Evolutionary conservation across 2,113 vertebrate genomes (phyloP).

Genomic region (Eulemur macaco): DNA sequence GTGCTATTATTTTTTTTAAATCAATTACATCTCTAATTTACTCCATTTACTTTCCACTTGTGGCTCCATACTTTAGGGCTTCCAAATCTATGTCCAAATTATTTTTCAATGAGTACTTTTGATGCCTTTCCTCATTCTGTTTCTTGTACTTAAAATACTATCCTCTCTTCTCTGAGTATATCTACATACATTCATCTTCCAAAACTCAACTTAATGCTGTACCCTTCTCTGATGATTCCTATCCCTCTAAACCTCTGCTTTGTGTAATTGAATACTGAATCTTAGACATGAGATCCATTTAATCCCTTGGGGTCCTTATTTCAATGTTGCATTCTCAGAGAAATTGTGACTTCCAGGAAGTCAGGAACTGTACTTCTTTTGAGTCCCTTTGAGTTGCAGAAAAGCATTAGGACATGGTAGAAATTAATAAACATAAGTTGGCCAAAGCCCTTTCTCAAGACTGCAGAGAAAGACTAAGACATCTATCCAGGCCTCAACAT

Average conservation of each 20-base stretch:
- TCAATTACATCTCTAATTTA: background rate
- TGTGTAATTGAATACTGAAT: background rate
- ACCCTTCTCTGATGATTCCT: background rate
- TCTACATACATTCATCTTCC: background rate
- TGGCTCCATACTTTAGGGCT: background rate
- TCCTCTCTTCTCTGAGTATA: background rate
- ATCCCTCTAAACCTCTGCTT: background rate
- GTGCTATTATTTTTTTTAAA: background rate
- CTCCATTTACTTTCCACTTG: background rate
- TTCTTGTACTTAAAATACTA: background rate
- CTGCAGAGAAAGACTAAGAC: background rate
- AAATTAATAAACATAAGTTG: background rate
- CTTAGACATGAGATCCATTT: background rate
- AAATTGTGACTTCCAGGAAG: background rate
- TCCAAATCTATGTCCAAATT: constrained; percentile 33
- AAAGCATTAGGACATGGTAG: background rate
- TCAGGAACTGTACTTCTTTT: background rate
- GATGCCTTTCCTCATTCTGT: background rate
- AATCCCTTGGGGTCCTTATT: background rate
- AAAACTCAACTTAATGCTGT: background rate
- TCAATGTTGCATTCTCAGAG: background rate
- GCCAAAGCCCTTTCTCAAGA: background rate
- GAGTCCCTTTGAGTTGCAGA: background rate
- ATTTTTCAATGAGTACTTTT: background rate
- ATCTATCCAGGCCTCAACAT: background rate